phyloP scores from a whole-genome alignment of 2,797 vertebrate species.

The Potorous gilbertii region DNA sequence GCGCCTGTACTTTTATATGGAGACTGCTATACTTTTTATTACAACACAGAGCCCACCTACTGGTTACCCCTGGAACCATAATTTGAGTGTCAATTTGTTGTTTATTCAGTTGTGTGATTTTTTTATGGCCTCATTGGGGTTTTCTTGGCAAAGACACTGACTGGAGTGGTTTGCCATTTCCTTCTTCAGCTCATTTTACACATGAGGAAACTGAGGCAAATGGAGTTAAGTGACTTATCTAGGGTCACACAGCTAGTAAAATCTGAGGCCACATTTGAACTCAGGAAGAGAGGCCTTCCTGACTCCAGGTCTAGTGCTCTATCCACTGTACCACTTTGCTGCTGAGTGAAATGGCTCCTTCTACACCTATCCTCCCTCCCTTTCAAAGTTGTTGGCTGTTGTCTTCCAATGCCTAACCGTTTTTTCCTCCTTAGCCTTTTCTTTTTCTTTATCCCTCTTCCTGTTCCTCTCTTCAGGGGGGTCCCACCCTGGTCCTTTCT shows the following conservation, averaged over 20 bases:
- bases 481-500: slow-evolving; percentile 40
- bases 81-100: slow-evolving; percentile 3
- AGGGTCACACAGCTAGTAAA: no score
- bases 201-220: no score
- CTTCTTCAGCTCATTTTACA: no score
- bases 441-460: slow-evolving; percentile 52
- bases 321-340: neutral
- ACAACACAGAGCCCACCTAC: slow-evolving; percentile 50
- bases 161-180: no score
- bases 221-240: no score
- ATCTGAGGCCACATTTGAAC: no score
- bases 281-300: no score
- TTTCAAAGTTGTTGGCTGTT: slow-evolving; percentile 47
- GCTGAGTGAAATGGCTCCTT: slow-evolving; percentile 29
- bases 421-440: slow-evolving; percentile 29
- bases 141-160: no score
- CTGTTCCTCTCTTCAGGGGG: slow-evolving; percentile 59
- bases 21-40: neutral
- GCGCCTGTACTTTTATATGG: neutral
- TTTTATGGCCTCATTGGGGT: no score
- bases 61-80: neutral
- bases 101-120: no score
- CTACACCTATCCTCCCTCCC: slow-evolving; percentile 18
- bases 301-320: slow-evolving; percentile 48
- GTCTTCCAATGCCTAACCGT: neutral